These are phyloP conservation scores for Spodoptera frugiperda DNA, from an alignment of 1,140 invertebrate genomes.

Conservation along the genomic window DNA sequence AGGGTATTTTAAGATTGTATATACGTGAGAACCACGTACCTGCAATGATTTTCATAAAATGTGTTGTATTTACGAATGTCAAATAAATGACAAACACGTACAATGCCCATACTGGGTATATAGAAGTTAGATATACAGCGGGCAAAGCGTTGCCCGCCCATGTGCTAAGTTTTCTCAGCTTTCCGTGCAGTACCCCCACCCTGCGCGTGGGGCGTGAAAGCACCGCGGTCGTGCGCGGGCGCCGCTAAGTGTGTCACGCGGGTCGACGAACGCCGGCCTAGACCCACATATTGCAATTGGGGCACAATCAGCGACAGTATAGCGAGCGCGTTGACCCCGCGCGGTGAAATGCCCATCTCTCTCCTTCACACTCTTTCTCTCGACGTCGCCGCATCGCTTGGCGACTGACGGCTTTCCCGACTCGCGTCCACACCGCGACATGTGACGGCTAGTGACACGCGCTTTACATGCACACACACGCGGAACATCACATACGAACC, in stretches of 20 bases:
- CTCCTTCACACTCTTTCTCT: constrained; percentile 84
- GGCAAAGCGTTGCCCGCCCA: constrained; percentile 51
- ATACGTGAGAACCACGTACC: background rate
- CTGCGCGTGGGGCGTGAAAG: constrained; percentile 80
- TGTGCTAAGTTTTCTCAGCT: constrained; percentile 71
- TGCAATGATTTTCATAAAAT: background rate
- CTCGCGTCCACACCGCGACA: constrained; percentile 42
- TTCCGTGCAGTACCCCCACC: constrained; percentile 74
- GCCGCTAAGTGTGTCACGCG: constrained; percentile 80
- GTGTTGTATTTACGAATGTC: background rate
- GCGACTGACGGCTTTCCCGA: constrained; percentile 66
- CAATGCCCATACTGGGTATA: background rate
- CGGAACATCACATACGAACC: constrained; percentile 10
- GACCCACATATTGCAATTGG: constrained; percentile 85
- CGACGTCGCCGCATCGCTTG: constrained; percentile 69
- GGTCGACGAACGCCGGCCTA: constrained; percentile 86
- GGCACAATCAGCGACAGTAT: constrained; percentile 86
- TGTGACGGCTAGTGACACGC: constrained; percentile 23
- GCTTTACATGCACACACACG: background rate
- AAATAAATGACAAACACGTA: constrained; percentile 4
- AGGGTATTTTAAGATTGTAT: too few relatives aligned
- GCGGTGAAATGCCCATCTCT: constrained; percentile 84
- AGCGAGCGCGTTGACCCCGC: constrained; percentile 81
- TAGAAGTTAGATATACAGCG: background rate
- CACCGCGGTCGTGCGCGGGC: constrained; percentile 76